Evolutionary conservation across 2,113 vertebrate genomes (phyloP).

Genomic region (Lophura nycthemera): DNA sequence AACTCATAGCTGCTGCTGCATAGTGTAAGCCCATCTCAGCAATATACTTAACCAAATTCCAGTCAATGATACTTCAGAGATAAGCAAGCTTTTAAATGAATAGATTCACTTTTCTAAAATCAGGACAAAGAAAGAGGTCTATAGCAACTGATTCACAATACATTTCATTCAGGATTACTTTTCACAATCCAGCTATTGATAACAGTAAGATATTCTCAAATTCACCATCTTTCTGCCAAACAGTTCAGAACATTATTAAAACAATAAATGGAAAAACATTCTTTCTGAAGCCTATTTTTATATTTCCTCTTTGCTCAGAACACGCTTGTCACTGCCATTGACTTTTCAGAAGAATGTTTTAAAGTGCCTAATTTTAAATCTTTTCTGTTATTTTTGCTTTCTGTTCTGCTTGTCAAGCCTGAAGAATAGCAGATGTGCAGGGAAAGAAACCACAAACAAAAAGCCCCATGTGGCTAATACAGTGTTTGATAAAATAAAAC

Average conservation of each 20-base stretch:
- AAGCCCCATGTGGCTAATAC: background rate
- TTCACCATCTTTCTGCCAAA: background rate
- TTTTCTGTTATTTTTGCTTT: slow-evolving; percentile 25
- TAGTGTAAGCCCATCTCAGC: background rate
- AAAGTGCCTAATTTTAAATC: background rate
- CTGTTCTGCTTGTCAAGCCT: background rate
- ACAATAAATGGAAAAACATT: background rate
- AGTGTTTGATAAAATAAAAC: slow-evolving; percentile 4
- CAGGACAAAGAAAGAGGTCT: background rate
- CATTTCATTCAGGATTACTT: background rate
- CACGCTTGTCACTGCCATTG: background rate
- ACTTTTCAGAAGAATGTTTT: background rate
- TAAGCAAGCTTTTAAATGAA: background rate
- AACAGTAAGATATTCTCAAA: background rate
- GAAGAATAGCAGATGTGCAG: background rate
- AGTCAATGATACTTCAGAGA: background rate
- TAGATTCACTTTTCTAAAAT: slow-evolving; percentile 14
- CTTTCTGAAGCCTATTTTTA: slow-evolving; percentile 22
- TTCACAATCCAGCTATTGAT: background rate
- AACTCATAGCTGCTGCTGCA: background rate
- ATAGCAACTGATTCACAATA: background rate
- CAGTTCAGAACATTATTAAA: slow-evolving; percentile 8
- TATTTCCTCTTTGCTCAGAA: background rate
- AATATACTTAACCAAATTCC: background rate
- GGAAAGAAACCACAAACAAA: background rate